A percentile compares a stretch with the other conserved stretches of the same genome.
These are phyloP conservation scores for Enoplosus armatus DNA, from an alignment of 2,797 vertebrate genomes.

Conservation along the genomic window DNA sequence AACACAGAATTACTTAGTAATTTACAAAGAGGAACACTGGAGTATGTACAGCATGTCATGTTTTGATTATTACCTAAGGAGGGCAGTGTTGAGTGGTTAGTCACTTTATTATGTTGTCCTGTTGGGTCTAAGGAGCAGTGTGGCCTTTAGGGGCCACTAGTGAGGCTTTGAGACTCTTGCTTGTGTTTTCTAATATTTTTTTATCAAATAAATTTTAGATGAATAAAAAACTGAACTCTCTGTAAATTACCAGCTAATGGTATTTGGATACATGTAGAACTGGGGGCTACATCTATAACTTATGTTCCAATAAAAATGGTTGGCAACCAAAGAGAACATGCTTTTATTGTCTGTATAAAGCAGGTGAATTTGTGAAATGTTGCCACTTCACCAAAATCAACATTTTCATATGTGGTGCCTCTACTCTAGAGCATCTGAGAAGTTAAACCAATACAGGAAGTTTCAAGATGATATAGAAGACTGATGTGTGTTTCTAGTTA, in stretches of 20 bases:
- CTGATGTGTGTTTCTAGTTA: background rate
- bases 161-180: background rate
- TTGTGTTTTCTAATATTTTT: background rate
- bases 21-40: background rate
- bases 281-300: background rate
- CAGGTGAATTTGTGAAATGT: background rate
- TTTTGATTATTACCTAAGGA: slow-evolving; percentile 10
- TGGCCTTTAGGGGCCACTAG: background rate
- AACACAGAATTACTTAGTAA: background rate
- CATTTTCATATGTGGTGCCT: background rate
- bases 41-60: background rate
- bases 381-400: background rate
- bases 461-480: slow-evolving; percentile 3
- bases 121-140: background rate
- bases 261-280: background rate
- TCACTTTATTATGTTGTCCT: background rate
- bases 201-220: background rate
- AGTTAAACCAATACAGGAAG: background rate
- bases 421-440: background rate
- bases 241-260: background rate
- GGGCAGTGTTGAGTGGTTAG: slow-evolving; percentile 49
- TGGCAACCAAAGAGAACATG: background rate
- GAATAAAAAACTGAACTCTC: background rate
- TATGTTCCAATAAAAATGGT: background rate
- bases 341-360: background rate